Evolutionary conservation across 2,113 vertebrate genomes (phyloP), one percentile per base, ranked within the genome.

Genomic region (Poecile atricapillus): DNA sequence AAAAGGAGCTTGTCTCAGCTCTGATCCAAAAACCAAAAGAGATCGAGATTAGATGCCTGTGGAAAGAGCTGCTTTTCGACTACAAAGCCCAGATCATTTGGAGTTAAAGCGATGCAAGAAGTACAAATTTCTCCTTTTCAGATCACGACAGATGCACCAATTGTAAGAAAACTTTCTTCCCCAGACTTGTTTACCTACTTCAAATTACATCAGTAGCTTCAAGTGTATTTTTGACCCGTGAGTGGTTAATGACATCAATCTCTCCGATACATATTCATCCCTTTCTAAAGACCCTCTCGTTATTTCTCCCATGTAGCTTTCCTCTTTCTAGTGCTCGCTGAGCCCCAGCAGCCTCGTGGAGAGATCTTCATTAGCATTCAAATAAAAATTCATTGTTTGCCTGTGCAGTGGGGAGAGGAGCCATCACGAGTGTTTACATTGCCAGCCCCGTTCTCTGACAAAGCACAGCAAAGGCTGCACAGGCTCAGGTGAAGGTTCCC

Each of bases 321-420:
- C 85, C 79, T 89, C 91, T 91, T 89, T 84, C 24, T 63, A 59
- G 55, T 27, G 73, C 77, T 89, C 70, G 83, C 68, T 11, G 86
- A 93, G 95, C 81, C 71, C 83, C 37, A 30, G 83, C 88, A 94
- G 79, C 92, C 74, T 62, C 23, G 11, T 50, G 75, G 86, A 9
- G 73, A 97, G 89, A 77, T 94, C 68, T 94, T 94, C 93, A 96
- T 95, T 94, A 94, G 93, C 96, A 96, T 95, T 75, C 89, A 24
- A 91, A 97, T 87, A 88, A 81, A 94, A 92, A 84, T 88, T 73
- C 93, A 89, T 90, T 77, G 80, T 88, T 90, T 89, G 93, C 86
- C 75, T n/a, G 74, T 9, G 67, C 24, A 55, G 93, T 2, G 44
- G 56, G 86, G 93, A 93, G 89, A 83, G 24, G 76, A 91, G 87